phyloP scores from a whole-genome alignment of 1,140 invertebrate species.

The Anastatus disparis region DNA sequence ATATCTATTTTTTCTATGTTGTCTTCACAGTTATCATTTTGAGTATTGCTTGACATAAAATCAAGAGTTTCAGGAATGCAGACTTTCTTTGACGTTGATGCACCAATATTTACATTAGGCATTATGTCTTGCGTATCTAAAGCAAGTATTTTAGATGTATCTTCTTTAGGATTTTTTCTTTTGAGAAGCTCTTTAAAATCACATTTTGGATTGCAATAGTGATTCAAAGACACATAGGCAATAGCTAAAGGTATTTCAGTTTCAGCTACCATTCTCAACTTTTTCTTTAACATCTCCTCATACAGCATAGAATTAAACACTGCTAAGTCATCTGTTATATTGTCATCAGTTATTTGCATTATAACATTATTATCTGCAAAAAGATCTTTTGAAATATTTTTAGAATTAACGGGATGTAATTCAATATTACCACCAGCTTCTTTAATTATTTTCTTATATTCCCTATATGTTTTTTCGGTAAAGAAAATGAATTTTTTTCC shows the following conservation, averaged over 20 bases:
- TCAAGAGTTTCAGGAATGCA: constrained; percentile 24
- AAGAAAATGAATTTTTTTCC: constrained; percentile 34
- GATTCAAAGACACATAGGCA: neutral
- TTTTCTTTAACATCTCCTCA: constrained; percentile 21
- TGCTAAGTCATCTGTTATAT: neutral
- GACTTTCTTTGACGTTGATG: neutral
- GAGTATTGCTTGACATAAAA: neutral
- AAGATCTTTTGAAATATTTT: neutral
- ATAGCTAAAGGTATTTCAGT: constrained; percentile 34
- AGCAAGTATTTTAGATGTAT: constrained; percentile 27
- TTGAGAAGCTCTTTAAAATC: constrained; percentile 24
- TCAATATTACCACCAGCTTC: constrained; percentile 26
- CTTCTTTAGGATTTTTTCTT: constrained; percentile 20
- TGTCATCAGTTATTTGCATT: constrained; percentile 27
- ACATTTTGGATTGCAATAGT: constrained; percentile 37
- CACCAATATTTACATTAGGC: neutral
- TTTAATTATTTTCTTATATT: constrained; percentile 31
- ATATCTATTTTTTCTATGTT: neutral
- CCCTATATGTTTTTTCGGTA: constrained; percentile 5
- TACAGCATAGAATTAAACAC: constrained; percentile 13
- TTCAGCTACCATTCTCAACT: constrained; percentile 26
- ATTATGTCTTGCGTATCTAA: constrained; percentile 32
- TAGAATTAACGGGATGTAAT: neutral
- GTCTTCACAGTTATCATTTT: too few relatives aligned
- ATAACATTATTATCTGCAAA: constrained; percentile 24